Evolutionary conservation across 2,113 vertebrate species (phyloP), one percentile per base, ranked within the genome.

Genomic region (Corvus hawaiiensis): DNA sequence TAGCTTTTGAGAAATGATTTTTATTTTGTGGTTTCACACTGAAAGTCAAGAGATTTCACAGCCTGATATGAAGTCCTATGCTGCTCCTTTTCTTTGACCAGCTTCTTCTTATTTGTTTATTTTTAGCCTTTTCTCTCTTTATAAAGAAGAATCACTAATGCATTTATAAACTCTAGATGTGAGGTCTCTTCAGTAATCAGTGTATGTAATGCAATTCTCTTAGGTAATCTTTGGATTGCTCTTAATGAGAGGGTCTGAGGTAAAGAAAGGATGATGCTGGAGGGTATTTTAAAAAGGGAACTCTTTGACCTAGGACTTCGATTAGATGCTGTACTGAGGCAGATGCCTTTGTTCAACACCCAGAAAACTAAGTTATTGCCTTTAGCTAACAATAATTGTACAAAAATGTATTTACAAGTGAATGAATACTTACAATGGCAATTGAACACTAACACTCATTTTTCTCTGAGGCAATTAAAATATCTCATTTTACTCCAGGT

Each of bases 381-480:
- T 88, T 92, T 87, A 89, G 66, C 62, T 94, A 89, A 54, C 8
- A 55, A 16, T 76, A 87, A 69, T 62, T 58, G 71, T 51, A 75
- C 41, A 74, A 86, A 94, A 93, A 86, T 41, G 0, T 74, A 75
- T 63, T 82, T 93, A 72, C 52, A 78, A 77, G 13, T 69, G 61
- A 94, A 90, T 86, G 27, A 78, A 85, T 93, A 84, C 93, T 90
- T 95, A 81, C 80, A 90, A 92, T 78, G 52, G n/a, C 68, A 93
- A 37, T 93, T 90, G 79, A 84, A 73, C 28, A 44, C 10, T 32
- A 82, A 58, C 24, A 55, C 17, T 61, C 2, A 0, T 82, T 89
- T 88, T 86, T 66, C 64, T 92, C 39, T 72, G 62, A 94, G 61
- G 44, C 48, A 91, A 90, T 96, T 92, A 96, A 95, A 94, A 92